Conservation (phyloP, 37 sponge, comb jelly and placozoan species). For the Cliona cf. orientalis region DNA sequence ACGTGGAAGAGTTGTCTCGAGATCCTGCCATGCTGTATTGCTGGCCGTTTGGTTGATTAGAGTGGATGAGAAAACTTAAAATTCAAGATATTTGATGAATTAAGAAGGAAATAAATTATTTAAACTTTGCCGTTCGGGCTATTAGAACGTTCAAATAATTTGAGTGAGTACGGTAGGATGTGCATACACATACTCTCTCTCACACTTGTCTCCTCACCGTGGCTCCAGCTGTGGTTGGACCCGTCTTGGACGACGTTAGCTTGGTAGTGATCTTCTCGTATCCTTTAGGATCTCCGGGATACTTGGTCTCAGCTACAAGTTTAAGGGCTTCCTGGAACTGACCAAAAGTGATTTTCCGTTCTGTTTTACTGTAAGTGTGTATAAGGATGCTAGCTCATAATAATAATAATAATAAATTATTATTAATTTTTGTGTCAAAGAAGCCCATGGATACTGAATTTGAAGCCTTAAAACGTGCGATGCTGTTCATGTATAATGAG, state of each 20-base stretch:
- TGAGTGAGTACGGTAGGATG: neutral
- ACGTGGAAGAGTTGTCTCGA: no score
- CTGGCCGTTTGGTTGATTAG: no score
- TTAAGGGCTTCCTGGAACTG: constrained; percentile 77
- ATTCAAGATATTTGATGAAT: neutral
- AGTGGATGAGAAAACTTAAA: neutral
- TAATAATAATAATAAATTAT: no score
- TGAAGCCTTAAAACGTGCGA: no score
- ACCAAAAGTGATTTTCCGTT: constrained; percentile 80
- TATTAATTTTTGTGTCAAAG: no score
- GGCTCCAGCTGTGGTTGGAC: constrained; percentile 53
- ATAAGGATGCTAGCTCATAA: no score
- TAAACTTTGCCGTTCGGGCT: neutral
- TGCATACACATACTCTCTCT: neutral
- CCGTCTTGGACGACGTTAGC: constrained; percentile 11
- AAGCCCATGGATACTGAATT: no score
- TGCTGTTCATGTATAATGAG: no score
- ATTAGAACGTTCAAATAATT: neutral
- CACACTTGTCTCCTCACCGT: constrained; percentile 63
- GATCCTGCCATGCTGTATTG: no score
- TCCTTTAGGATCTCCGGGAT: constrained; percentile 61
- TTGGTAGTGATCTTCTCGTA: constrained; percentile 36
- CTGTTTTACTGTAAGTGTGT: constrained; percentile 66
- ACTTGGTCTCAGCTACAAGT: constrained; percentile 77
- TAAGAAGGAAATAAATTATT: neutral